Conservation (phyloP, 2,797 vertebrate species). For the Crocodylus rhombifer region DNA sequence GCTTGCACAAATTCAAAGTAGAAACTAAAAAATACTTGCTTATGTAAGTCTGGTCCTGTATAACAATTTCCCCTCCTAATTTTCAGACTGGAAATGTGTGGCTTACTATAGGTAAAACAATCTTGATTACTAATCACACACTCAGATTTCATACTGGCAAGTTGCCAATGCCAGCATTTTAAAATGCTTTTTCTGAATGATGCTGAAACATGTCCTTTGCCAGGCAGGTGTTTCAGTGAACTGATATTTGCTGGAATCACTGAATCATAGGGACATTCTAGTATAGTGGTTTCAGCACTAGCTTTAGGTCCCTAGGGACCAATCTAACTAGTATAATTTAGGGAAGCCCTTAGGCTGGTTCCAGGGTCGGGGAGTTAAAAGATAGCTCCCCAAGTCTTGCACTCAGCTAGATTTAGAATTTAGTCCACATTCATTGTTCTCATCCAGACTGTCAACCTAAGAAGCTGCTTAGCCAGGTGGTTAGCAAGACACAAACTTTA, state of each 20-base stretch:
- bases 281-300: background rate
- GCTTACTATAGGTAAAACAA: too few species aligned
- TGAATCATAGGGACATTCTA: background rate
- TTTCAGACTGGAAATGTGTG: background rate
- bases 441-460: background rate
- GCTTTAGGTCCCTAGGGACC: background rate
- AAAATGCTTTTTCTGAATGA: background rate
- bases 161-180: background rate
- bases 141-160: background rate
- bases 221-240: background rate
- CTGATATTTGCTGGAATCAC: background rate
- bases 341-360: background rate
- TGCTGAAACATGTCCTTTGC: background rate
- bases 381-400: background rate
- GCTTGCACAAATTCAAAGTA: background rate
- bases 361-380: background rate
- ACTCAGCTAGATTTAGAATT: background rate
- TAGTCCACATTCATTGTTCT: background rate
- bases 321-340: background rate
- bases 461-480: background rate
- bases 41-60: background rate
- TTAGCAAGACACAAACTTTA: background rate
- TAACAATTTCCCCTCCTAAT: background rate
- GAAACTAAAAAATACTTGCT: background rate
- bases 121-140: background rate